Conservation (phyloP, 2,113 vertebrate genomes). For the Apeltes quadracus region DNA sequence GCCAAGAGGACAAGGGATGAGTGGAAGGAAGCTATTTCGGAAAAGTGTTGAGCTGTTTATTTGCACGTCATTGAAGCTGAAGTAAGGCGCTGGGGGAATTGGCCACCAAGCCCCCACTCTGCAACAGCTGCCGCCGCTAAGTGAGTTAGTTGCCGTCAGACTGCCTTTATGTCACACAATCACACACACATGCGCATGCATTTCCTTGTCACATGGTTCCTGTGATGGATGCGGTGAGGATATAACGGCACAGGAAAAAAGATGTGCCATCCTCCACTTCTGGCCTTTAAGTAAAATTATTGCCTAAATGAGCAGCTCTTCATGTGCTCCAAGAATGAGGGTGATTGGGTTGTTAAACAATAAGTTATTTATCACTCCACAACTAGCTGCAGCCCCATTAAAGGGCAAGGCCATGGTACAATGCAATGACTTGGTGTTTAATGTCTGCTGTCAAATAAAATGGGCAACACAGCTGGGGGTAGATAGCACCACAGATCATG, state of each 20-base stretch:
- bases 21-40: slow-evolving; percentile 85
- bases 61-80: slow-evolving; percentile 98
- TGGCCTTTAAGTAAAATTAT: slow-evolving; percentile 98
- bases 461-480: slow-evolving; percentile 72
- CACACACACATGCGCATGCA: slow-evolving; percentile 73
- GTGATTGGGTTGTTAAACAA: slow-evolving; percentile 99
- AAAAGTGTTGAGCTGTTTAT: slow-evolving; percentile 92
- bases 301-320: slow-evolving; percentile 97
- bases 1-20: slow-evolving; percentile 48
- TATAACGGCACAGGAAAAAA: slow-evolving; percentile 82
- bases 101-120: slow-evolving; percentile 90
- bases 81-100: slow-evolving; percentile 99
- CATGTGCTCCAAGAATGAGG: slow-evolving; percentile 96
- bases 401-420: slow-evolving; percentile 94
- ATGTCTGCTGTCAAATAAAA: slow-evolving; percentile 79
- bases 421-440: slow-evolving; percentile 95
- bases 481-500: slow-evolving; percentile 68
- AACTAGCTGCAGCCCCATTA: slow-evolving; percentile 98
- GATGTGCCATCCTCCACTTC: slow-evolving; percentile 89
- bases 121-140: slow-evolving; percentile 99
- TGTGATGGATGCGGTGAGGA: slow-evolving; percentile 94
- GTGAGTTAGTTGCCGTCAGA: slow-evolving; percentile 99
- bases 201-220: slow-evolving; percentile 95
- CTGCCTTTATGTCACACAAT: slow-evolving; percentile 79
- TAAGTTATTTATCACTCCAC: slow-evolving; percentile 98